Conservation (phyloP, 2,113 vertebrate species). For the Tamias sibiricus region DNA sequence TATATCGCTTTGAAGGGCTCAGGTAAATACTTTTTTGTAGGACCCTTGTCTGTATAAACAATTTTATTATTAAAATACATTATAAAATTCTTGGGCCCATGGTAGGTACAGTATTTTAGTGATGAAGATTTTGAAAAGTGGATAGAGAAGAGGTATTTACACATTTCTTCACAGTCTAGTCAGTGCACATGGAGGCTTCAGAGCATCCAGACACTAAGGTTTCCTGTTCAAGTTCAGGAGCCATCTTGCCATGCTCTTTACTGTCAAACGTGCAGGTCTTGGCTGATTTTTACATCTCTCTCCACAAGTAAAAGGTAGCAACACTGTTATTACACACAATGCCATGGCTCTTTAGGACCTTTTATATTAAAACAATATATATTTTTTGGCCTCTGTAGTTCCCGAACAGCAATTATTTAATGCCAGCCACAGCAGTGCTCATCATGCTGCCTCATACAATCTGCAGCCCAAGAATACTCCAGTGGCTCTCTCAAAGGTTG, state of each 20-base stretch:
- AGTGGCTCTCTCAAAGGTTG: background rate
- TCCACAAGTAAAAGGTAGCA: background rate
- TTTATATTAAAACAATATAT: slow-evolving; percentile 5
- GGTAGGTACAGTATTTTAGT: background rate
- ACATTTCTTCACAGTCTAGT: background rate
- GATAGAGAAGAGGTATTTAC: background rate
- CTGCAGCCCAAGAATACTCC: background rate
- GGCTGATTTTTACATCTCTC: background rate
- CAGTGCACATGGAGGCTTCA: background rate
- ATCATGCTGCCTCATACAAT: rapidly evolving
- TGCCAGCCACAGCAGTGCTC: background rate
- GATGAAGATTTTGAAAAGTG: background rate
- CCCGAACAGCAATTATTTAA: background rate
- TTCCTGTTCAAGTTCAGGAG: background rate
- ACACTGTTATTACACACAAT: background rate
- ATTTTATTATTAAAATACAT: background rate
- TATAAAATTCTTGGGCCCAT: background rate
- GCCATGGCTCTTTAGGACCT: background rate
- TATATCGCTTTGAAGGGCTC: background rate
- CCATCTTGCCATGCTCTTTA: background rate
- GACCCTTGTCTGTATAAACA: background rate
- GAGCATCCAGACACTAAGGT: background rate
- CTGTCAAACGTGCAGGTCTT: background rate
- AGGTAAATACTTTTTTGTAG: background rate
- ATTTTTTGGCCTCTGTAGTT: background rate